Base-by-base conservation (phyloP, 2,113 vertebrate genomes). In the Anoura caudifer region DNA sequence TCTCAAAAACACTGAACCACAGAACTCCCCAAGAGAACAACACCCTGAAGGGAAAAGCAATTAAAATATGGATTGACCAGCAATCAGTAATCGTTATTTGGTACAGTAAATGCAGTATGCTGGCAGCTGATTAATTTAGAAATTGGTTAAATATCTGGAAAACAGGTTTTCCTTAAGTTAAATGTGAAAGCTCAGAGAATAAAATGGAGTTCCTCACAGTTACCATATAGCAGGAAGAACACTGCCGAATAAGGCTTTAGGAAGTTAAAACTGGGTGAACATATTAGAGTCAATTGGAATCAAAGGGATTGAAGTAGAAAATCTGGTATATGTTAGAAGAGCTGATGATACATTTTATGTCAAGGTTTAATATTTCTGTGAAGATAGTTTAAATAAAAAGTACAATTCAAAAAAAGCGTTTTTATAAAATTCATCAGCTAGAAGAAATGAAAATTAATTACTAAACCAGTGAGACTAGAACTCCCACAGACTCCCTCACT, bases 61-160 rank as follows among this genome's bases (percentile, higher is more conserved):
- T 98, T 97, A 96, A 95, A 97, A 97, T 96, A 95, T 80, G 86
- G 91, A 95, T 95, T 98, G 97, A 97, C 97, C 97, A 97, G 97
- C 93, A 97, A 97, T 97, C 97, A 96, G 96, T 97, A 97, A 97
- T 97, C 97, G 96, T 97, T 97, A 97, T 41, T 95, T 93, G 96
- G 91, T 97, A 94, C 96, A 96, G 97, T 97, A 96, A 97, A 96
- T 84, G 75, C 54, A 94, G 91, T 72, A 73, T 0, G 5, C 52
- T 90, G 43, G 73, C 95, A 97, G 92, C 96, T 97, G 88, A 87
- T 69, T 91, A 95, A 96, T 94, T 97, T 95, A 91, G 95, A 91
- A 83, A 93, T 82, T 95, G 65, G 88, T 73, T 96, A 94, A 97
- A 91, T 96, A 97, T 89, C 69, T 97, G 91, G 91, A 95, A 96